Evolutionary conservation across 2,797 vertebrate species (phyloP), one percentile per base, ranked within the genome.

Genomic region (Nannoperca obscura): DNA sequence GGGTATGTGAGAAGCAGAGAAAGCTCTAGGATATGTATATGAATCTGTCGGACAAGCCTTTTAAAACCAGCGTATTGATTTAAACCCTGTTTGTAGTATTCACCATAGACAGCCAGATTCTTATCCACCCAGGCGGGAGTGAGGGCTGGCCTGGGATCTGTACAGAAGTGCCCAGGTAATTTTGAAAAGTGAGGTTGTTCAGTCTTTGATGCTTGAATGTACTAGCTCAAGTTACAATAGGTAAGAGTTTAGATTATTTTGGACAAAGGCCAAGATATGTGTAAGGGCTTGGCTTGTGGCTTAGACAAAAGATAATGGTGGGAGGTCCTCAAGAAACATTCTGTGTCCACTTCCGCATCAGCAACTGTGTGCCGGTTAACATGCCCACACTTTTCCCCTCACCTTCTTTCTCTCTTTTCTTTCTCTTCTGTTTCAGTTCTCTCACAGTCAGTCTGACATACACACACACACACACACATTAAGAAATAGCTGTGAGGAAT

Each of bases 401-500:
- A 64, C 44, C 5, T 17, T 44, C 62, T 12, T 66, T 71, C 44
- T 55, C 22, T 38, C 30, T 6, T 13, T 50, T 50, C 50, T 34
- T 7, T 27, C 24, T 22, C 22, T 19, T 42, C 32, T 60, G 20
- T 54, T 34, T 67, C 54, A 42, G 17, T 27, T 12, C 36, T 13
- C 61, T 44, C 24, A n/a, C n/a, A n/a, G n/a, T n/a, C n/a, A n/a
- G n/a, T 49, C 34, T 36, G 5, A 27, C 38, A 40, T 7, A 65
- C 10, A 13, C 20, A 27, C 38, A 15, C 27, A 34, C 44, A 50
- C 24, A 71, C 46, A 27, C 54, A 62, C n/a, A n/a, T n/a, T n/a
- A n/a, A n/a, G n/a, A n/a, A 53, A 53, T 11, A 36, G 49, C 20
- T 63, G 70, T 55, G 62, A 30, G 76, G 82, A 65, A 63, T 83